Conservation (phyloP, 1,140 invertebrate genomes). For the Camponotus floridanus region DNA sequence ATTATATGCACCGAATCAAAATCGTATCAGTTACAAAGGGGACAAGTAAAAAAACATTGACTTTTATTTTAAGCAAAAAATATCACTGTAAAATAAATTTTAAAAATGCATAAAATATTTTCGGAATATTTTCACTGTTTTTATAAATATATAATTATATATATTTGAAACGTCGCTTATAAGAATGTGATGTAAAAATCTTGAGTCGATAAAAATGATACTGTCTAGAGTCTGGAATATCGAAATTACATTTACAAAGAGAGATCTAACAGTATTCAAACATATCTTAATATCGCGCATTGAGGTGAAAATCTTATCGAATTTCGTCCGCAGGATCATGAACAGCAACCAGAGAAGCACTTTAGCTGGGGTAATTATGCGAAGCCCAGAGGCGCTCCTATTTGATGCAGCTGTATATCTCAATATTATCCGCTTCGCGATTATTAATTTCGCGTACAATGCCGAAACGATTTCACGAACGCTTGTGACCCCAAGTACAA, state of each 20-base stretch:
- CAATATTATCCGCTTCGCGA: conserved; percentile 69
- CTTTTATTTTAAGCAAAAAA: not conserved
- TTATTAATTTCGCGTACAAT: conserved; percentile 73
- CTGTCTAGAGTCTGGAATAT: not conserved
- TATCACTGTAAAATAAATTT: not conserved
- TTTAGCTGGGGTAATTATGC: conserved; percentile 49
- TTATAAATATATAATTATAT: too few relatives aligned
- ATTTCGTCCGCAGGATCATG: not conserved
- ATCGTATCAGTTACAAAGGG: not conserved
- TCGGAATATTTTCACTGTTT: not conserved
- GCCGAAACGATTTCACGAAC: conserved; percentile 63
- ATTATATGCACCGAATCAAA: not conserved
- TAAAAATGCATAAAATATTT: not conserved
- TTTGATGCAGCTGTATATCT: conserved; percentile 61
- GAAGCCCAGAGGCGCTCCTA: conserved; percentile 12
- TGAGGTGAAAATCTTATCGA: conserved; percentile 10
- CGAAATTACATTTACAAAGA: not conserved
- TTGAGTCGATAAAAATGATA: not conserved
- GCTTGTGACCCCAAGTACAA: conserved; percentile 49
- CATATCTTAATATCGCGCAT: not conserved
- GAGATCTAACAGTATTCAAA: not conserved
- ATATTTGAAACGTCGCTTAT: not conserved
- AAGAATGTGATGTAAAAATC: not conserved
- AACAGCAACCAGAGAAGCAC: not conserved
- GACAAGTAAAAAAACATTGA: not conserved